Evolutionary conservation across 2,888 invertebrate species (phyloP), one percentile per base, ranked within the genome.

Genomic region (Aphidoletes aphidimyza): DNA sequence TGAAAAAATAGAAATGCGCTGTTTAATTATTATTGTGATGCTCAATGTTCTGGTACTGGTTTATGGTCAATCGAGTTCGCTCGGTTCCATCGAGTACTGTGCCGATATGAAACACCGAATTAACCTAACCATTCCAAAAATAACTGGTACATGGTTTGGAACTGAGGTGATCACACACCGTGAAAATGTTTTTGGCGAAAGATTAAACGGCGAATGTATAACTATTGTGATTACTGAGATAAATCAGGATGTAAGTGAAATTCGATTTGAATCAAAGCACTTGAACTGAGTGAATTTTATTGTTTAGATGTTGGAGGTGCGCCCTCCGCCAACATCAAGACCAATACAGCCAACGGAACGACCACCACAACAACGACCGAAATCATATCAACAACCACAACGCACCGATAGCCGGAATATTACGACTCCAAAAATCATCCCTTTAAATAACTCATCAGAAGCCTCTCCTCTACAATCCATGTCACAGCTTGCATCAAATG

Each of bases 61-160:
- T 11, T 8, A 69, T 34, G 26, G 69, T 11, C 54, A 34, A 69
- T 26, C 9, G 14, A 30, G n/a, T n/a, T n/a, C n/a, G n/a, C 30
- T 69, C 2, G 34, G 34, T 30, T 34, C 69, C 30, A 9, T 2
- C 1, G 9, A 69, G 34, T 91, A 90, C 85, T 93, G 93, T 87
- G 89, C 91, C 86, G 92, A 92, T 86, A 89, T 92, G 78, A 91
- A 91, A 78, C 92, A 92, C 0, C 93, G 93, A 88, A 90, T 88
- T 81, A 91, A 90, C 0, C 90, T 93, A 85, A 91, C 91, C 90
- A 90, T 93, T 86, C 91, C 88, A 69, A 88, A 90, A 88, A 90
- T 90, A 86, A 86, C 89, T 87, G 85, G 85, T 2, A 26, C 39
- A 14, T 83, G 42, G 34, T 83, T 39, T n/a, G 69, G 69, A 1